phyloP scores from a whole-genome alignment of 2,888 invertebrate genomes.

The Heteromurus nitidus region DNA sequence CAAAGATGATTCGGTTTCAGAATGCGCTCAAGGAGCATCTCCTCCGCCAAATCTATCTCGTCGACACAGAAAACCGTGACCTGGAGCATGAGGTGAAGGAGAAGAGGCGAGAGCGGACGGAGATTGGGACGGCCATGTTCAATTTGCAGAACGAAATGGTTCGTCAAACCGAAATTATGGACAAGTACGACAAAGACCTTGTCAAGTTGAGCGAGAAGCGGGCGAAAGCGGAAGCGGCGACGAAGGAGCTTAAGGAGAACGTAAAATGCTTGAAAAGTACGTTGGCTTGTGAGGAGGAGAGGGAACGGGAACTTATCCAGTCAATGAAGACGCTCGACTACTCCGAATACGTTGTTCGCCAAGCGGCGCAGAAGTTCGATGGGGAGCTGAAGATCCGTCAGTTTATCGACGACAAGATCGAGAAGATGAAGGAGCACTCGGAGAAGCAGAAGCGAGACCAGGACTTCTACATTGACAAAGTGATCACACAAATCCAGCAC shows the following conservation, averaged over 20 bases:
- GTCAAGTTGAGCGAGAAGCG: constrained; percentile 78
- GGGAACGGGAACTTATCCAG: constrained; percentile 73
- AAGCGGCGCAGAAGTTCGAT: constrained; percentile 71
- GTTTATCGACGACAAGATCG: constrained; percentile 71
- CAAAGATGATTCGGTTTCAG: constrained; percentile 85
- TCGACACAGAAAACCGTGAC: constrained; percentile 82
- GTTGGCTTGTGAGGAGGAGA: constrained; percentile 79
- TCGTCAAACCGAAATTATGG: constrained; percentile 78
- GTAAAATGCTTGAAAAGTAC: constrained; percentile 79
- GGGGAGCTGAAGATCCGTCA: constrained; percentile 71
- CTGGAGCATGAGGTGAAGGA: constrained; percentile 78
- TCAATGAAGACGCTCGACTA: constrained; percentile 71
- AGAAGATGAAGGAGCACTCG: constrained; percentile 67
- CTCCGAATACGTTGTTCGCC: constrained; percentile 70
- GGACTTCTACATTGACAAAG: constrained; percentile 72
- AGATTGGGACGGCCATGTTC: constrained; percentile 80
- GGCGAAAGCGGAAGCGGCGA: constrained; percentile 78
- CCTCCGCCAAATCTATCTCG: constrained; percentile 80
- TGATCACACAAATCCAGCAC: constrained; percentile 71
- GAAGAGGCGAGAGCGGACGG: constrained; percentile 79
- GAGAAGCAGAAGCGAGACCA: constrained; percentile 72
- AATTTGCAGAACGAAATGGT: constrained; percentile 81
- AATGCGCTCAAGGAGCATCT: constrained; percentile 82
- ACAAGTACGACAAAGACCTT: constrained; percentile 78
- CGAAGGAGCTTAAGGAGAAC: constrained; percentile 77